Base-by-base conservation (phyloP, 2,888 invertebrate genomes). In the Coenonympha arcania region DNA sequence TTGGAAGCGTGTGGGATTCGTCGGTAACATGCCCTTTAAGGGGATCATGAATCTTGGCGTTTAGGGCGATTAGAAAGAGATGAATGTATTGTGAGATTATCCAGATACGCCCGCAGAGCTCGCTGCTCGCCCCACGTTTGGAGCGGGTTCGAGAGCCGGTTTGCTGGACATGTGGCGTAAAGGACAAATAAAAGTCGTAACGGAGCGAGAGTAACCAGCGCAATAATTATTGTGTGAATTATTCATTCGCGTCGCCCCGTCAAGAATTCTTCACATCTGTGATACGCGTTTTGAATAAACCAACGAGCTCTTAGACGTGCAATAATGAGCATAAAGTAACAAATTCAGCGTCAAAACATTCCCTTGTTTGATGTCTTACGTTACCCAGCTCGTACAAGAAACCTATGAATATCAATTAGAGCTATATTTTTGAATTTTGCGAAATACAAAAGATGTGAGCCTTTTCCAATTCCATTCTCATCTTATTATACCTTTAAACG, bases 111-210 rank as follows among this genome's bases (percentile, higher is more conserved):
- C 63, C 66, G 69, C 67, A 67, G 62, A 59, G 56, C 39, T 56
- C 58, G 51, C 55, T 48, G 56, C 39, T 56, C 58, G 51, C 55
- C 49, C 59, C 65, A 65, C 68, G 65, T 72, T 73, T 69, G 68
- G 68, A 68, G 66, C 65, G 56, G 57, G 59, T 60, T 58, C 40
- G 56, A 54, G 49, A 69, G 76, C 78, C 77, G 71, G 75, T 76
- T 73, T 58, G 19, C 57, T 50, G 63, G 64, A 66, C 65, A 66
- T 62, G 70, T 66, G 68, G 60, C 64, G 56, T 62, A 62, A 71
- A 76, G 76, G 76, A 73, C 77, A 79, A 79, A 80, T 76, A 76
- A 68, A 76, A 76, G 77, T 75, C 75, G 73, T 77, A 81, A 78
- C 79, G 73, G 74, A 68, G 71, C 70, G 66, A 68, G 72, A 69